Percentiles rank a stretch among this genome's conserved stretches.
phyloP scores from a whole-genome alignment of 2,113 vertebrate species.

The Lasiurus cinereus region DNA sequence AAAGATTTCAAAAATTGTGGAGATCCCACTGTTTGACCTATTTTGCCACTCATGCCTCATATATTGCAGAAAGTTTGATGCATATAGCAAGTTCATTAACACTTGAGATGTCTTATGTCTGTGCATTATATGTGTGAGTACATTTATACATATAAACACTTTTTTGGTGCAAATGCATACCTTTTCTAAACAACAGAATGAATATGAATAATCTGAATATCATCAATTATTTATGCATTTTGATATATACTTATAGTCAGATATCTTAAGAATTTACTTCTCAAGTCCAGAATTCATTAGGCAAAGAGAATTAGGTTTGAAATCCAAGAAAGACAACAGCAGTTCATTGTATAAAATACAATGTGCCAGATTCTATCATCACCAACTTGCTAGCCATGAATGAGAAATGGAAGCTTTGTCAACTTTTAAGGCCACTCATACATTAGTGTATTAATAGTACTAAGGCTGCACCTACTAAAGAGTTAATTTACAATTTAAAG shows the following conservation, averaged over 20 bases:
- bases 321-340: background rate
- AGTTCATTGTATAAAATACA: background rate
- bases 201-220: conserved; percentile 66
- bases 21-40: conserved; percentile 85
- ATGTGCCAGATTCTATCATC: conserved; percentile 2
- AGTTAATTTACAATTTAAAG: background rate
- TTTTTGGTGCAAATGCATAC: conserved; percentile 77
- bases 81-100: conserved; percentile 80
- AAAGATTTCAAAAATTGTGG: conserved; percentile 86
- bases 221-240: conserved; percentile 33
- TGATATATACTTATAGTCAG: background rate
- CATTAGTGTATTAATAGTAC: background rate
- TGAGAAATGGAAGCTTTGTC: conserved; percentile 3
- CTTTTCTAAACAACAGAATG: conserved; percentile 78
- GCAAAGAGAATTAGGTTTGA: conserved; percentile 45
- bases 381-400: background rate
- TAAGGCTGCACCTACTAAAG: background rate
- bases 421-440: background rate
- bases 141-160: background rate
- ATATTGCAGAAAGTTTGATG: conserved; percentile 78
- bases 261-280: conserved; percentile 33
- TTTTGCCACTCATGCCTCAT: conserved; percentile 85
- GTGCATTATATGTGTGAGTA: background rate
- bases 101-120: conserved; percentile 74
- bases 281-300: conserved; percentile 37